Evolutionary conservation across 1,140 invertebrate genomes (phyloP).

Genomic region (Mesaphorura yosii): DNA sequence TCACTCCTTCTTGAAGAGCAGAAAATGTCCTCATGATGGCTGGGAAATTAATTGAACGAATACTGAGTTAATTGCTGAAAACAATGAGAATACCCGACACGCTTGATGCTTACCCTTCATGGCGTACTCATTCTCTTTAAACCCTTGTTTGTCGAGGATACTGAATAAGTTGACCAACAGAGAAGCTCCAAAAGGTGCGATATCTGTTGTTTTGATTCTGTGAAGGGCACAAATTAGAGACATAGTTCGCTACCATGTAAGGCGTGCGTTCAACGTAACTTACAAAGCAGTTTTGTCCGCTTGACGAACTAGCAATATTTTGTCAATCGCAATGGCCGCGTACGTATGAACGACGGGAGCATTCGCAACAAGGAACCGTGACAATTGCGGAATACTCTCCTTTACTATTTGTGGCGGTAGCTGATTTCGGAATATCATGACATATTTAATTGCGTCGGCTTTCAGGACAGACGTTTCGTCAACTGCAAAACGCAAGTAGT

Average conservation of each 20-base stretch:
- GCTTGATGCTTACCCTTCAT: slow-evolving; percentile 64
- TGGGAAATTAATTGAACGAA: slow-evolving; percentile 36
- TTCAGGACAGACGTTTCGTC: slow-evolving; percentile 81
- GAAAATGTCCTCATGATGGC: slow-evolving; percentile 82
- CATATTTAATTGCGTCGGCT: slow-evolving; percentile 89
- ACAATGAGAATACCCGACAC: too few species aligned
- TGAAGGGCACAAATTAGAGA: slow-evolving; percentile 29
- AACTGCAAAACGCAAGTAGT: slow-evolving; percentile 45
- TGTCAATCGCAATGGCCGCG: slow-evolving; percentile 81
- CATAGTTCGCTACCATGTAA: slow-evolving; percentile 4
- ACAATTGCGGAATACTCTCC: slow-evolving; percentile 59
- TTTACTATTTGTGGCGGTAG: slow-evolving; percentile 65
- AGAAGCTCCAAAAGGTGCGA: slow-evolving; percentile 49
- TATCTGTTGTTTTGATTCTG: slow-evolving; percentile 47
- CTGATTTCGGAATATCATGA: slow-evolving; percentile 88
- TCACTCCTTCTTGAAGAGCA: slow-evolving; percentile 63
- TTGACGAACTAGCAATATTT: slow-evolving; percentile 62
- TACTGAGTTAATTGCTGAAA: too few species aligned
- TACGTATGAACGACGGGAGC: slow-evolving; percentile 84
- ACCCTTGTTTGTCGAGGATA: slow-evolving; percentile 55
- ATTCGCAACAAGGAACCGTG: slow-evolving; percentile 59
- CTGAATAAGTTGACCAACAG: slow-evolving; percentile 64
- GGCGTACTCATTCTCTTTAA: slow-evolving; percentile 88
- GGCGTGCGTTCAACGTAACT: slow-evolving; percentile 31
- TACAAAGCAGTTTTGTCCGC: slow-evolving; percentile 45